These are phyloP conservation scores for Eufriesea mexicana DNA, from an alignment of 1,140 invertebrate species.

Conservation along the genomic window DNA sequence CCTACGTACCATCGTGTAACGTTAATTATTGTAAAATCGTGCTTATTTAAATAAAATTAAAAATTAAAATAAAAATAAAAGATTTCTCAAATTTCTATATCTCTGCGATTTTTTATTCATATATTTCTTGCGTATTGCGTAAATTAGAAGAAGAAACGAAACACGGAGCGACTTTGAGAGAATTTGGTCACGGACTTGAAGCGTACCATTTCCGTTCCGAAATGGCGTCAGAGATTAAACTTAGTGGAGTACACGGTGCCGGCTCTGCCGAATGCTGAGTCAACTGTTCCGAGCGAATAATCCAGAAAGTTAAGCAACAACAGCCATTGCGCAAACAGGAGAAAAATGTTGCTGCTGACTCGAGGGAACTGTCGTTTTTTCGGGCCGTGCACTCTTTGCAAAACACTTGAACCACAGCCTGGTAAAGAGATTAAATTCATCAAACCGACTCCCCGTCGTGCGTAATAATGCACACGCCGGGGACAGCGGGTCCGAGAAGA, in stretches of 20 bases:
- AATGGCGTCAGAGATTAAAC: too few species aligned
- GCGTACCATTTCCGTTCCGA: not conserved
- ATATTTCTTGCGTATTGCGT: too few species aligned
- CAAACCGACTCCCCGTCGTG: slow-evolving; percentile 5
- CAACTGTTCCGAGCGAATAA: slow-evolving; percentile 21
- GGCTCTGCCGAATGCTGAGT: not conserved
- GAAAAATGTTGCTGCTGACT: not conserved
- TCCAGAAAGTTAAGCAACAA: not conserved
- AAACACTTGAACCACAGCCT: slow-evolving; percentile 14
- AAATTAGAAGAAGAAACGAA: too few species aligned
- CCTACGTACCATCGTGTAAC: too few species aligned
- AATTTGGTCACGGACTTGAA: not conserved
- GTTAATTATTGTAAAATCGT: too few species aligned
- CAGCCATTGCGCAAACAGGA: not conserved
- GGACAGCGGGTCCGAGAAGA: not conserved
- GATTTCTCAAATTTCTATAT: too few species aligned
- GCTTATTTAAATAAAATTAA: too few species aligned
- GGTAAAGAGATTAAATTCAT: slow-evolving; percentile 20
- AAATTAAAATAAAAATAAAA: too few species aligned
- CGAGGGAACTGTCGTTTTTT: not conserved
- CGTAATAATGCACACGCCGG: not conserved
- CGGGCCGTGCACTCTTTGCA: not conserved
- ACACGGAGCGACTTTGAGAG: not conserved
- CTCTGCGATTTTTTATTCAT: too few species aligned
- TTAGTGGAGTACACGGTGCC: not conserved